Conservation (phyloP, 2,888 invertebrate genomes). For the Bibio marci region DNA sequence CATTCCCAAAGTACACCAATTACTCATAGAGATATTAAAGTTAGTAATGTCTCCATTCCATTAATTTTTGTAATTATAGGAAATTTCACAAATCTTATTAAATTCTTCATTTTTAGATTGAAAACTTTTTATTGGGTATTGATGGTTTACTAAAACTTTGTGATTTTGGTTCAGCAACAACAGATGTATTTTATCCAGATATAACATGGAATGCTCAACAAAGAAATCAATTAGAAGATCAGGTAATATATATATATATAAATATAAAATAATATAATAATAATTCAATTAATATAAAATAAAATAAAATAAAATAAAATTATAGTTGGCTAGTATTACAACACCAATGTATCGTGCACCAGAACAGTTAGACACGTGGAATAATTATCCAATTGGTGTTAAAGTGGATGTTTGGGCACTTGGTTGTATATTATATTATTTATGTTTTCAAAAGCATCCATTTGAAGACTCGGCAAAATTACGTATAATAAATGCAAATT, state of each 20-base stretch:
- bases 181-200: constrained; percentile 64
- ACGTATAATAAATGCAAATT: constrained; percentile 93
- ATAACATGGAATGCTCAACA: constrained; percentile 85
- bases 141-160: constrained; percentile 84
- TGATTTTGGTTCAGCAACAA: constrained; percentile 93
- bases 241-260: constrained; percentile 36
- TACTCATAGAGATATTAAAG: constrained; percentile 88
- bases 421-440: constrained; percentile 82
- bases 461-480: constrained; percentile 93
- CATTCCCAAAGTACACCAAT: constrained; percentile 82
- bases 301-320: constrained; percentile 16
- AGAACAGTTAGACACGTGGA: constrained; percentile 97
- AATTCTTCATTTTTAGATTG: constrained; percentile 53
- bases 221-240: constrained; percentile 82
- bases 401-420: constrained; percentile 93
- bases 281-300: constrained; percentile 1
- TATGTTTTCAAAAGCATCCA: constrained; percentile 90
- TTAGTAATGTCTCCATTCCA: too few relatives aligned
- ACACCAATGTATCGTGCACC: constrained; percentile 96
- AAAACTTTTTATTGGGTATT: constrained; percentile 78
- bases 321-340: constrained; percentile 57
- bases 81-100: too few relatives aligned
- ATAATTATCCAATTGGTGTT: constrained; percentile 80
- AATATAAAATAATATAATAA: constrained; percentile 2
- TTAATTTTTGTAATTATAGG: too few relatives aligned